These are phyloP conservation scores for Stratiomys singularior DNA, from an alignment of 2,888 invertebrate species.

Conservation along the genomic window DNA sequence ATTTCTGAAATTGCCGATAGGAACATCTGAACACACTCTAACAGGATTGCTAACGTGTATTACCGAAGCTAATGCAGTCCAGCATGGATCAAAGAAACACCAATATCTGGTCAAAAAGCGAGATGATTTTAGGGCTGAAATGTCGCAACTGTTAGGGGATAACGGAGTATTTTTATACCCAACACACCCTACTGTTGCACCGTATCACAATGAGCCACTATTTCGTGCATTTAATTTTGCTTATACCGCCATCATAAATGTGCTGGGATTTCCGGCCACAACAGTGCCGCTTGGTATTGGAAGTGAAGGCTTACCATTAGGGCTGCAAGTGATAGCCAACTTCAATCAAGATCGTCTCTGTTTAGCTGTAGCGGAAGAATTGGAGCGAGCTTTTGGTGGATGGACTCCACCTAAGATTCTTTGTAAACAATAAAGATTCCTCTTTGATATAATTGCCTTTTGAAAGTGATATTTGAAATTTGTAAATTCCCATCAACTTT, in stretches of 20 bases:
- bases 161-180: conserved; percentile 91
- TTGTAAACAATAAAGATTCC: background rate
- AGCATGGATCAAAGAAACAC: conserved; percentile 71
- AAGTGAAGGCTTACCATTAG: conserved; percentile 84
- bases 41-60: conserved; percentile 80
- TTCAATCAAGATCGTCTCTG: conserved; percentile 86
- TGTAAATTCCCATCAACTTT: too few relatives aligned
- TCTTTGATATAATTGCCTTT: too few relatives aligned
- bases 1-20: conserved; percentile 77
- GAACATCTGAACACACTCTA: conserved; percentile 84
- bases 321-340: conserved; percentile 86
- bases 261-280: conserved; percentile 87
- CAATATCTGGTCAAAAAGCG: conserved; percentile 71
- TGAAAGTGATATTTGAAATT: too few relatives aligned
- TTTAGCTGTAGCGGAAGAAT: conserved; percentile 86
- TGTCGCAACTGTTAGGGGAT: conserved; percentile 79
- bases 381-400: conserved; percentile 90
- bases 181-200: conserved; percentile 88
- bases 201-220: conserved; percentile 88
- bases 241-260: conserved; percentile 89
- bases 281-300: conserved; percentile 87
- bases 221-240: conserved; percentile 84
- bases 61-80: conserved; percentile 71
- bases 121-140: conserved; percentile 71
- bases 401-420: conserved; percentile 75